Base-by-base conservation (phyloP, 1,140 invertebrate species). In the Lysiphlebus fabarum region DNA sequence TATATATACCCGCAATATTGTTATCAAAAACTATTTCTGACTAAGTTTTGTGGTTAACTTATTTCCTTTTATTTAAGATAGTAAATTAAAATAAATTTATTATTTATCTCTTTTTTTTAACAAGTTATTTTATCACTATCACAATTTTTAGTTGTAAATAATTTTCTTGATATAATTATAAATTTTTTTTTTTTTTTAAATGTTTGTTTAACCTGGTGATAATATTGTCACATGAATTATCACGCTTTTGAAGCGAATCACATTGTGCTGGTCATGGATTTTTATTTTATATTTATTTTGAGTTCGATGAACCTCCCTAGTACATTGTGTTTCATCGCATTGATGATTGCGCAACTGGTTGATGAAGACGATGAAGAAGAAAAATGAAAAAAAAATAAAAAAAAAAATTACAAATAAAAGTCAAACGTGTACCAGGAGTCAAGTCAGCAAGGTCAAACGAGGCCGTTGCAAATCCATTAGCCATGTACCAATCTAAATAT, bases 381-480 rank as follows among this genome's bases (percentile, higher is more conserved):
- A 6, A 57, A 9, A 8, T 26, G n/a, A n/a, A 17, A n/a, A 33
- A 10, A 12, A 38, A 47, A 8, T 43, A 49, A 33, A 40, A 45
- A n/a, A 3, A 6, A 57, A 8, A 7, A 14, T 1, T 17, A 17
- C 10, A 33, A 17, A 12, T 11, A 47, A 9, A 48, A 8, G 38
- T 40, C 7, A 8, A 11, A 11, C 38, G 50, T 37, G 41, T 37
- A 12, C 5, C 40, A 43, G 5, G 6, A 53, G 37, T 12, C 5
- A 7, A 43, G 61, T 37, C 50, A 43, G 55, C 58, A 63, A 68
- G 64, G 65, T 68, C 62, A 65, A 57, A 57, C 55, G 53, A 65
- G 50, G 54, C 64, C 68, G 58, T 68, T 48, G 56, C 67, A 33
- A 66, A 70, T 71, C 60, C 68, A 71, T 72, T 70, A 66, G 56